These are phyloP conservation scores for Saturnia pavonia DNA, from an alignment of 2,888 invertebrate species.

Conservation along the genomic window DNA sequence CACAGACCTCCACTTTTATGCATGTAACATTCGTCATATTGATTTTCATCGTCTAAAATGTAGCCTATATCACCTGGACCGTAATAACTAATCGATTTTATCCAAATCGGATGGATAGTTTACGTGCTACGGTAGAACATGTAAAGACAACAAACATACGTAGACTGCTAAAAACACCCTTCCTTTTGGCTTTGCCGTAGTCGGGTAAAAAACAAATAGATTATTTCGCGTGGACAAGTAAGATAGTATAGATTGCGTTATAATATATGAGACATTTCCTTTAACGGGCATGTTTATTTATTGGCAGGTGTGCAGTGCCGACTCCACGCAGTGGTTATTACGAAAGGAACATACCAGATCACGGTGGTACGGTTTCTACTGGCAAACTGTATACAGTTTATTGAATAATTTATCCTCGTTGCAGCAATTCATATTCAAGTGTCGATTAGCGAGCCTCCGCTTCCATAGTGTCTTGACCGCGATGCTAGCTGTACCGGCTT, in stretches of 20 bases:
- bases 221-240: background rate
- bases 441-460: constrained; percentile 41
- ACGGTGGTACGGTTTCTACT: constrained; percentile 20
- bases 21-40: too few species aligned
- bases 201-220: too few species aligned
- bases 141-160: too few species aligned
- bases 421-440: constrained; percentile 44
- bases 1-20: too few species aligned
- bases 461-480: constrained; percentile 36
- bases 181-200: too few species aligned
- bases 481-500: constrained; percentile 40
- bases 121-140: too few species aligned
- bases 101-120: too few species aligned
- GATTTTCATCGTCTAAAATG: too few species aligned
- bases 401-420: constrained; percentile 39
- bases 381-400: constrained; percentile 31
- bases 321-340: constrained; percentile 7
- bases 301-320: background rate
- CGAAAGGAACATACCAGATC: constrained; percentile 12
- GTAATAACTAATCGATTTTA: too few species aligned
- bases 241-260: background rate
- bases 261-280: constrained; percentile 11
- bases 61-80: too few species aligned
- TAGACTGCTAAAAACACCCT: too few species aligned
- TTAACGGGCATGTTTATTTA: constrained; percentile 14